Base-by-base conservation (phyloP, 2,113 vertebrate genomes). In the Marmota monax region DNA sequence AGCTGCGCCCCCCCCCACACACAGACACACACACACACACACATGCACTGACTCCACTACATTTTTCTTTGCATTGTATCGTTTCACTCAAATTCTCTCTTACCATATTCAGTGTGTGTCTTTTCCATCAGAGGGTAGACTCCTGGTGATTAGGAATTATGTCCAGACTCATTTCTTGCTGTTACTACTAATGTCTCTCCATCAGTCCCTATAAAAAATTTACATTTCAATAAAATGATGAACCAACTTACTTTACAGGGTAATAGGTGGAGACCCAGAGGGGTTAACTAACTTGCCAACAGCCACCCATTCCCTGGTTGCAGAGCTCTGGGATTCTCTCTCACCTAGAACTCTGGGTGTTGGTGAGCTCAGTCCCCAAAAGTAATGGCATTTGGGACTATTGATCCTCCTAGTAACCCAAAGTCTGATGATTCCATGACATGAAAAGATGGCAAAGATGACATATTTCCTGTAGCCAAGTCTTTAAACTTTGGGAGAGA, bases 31-130 rank as follows among this genome's bases (percentile, higher is more conserved):
- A 56, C 56, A 56, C 56, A 56, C 18, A 18, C 56, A 56, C 56
- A 18, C 56, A 23, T 7, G 4, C 45, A 0, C 3, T 1, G 12
- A 25, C 56, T 25, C 42, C 2, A 1, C 0, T 7, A 17, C 2
- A 7, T 4, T 7, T n/a, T 51, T 8, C 2, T 13, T 34, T 22
- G 10, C n/a, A 51, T 39, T 63, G 5, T 0, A 13, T 7, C 2
- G 25, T 13, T 5, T 22, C 51, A 22, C 7, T 20, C 25, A 9
- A 8, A 17, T 22, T 3, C 22, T 1, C 63, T n/a, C 56, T 0
- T 51, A 13, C 2, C 12, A 17, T 61, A 48, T 4, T 39, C 23
- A 13, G 7, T 56, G 22, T 51, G 67, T 45, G 48, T 39, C 22
- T n/a, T 72, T 51, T 29, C 32, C 20, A 27, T 12, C 1, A 37